Evolutionary conservation across 2,113 vertebrate species (phyloP).

Genomic region (Oplegnathus fasciatus): DNA sequence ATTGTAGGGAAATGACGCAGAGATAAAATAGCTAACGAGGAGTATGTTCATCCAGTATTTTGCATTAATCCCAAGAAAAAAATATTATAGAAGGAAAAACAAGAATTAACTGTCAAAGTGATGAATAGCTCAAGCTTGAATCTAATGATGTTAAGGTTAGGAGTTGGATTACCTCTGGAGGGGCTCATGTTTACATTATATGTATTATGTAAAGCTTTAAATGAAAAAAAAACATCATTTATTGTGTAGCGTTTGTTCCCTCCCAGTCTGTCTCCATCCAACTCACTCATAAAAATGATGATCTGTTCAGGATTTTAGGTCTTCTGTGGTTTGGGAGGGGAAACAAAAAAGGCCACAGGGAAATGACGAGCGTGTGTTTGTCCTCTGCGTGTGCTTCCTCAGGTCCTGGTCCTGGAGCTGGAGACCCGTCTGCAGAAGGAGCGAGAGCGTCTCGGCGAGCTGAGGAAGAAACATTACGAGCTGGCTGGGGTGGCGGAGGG

Average conservation of each 20-base stretch:
- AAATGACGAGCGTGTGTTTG: background rate
- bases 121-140: background rate
- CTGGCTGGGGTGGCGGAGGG: conserved; percentile 94
- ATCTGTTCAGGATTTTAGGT: background rate
- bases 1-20: background rate
- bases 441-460: conserved; percentile 92
- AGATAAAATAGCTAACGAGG: background rate
- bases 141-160: background rate
- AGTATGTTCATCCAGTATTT: background rate
- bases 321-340: background rate
- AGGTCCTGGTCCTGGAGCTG: conserved; percentile 96
- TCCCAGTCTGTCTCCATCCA: background rate
- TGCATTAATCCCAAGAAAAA: background rate
- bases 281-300: background rate
- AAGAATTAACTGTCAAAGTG: background rate
- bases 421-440: conserved; percentile 96
- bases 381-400: conserved; percentile 2
- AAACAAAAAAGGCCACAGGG: background rate
- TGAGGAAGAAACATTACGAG: conserved; percentile 97
- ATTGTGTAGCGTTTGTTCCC: background rate
- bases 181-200: background rate
- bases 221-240: background rate
- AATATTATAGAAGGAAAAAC: background rate
- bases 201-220: background rate
- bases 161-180: background rate